Conservation (phyloP, 2,797 vertebrate species). For the Myotis daubentonii region DNA sequence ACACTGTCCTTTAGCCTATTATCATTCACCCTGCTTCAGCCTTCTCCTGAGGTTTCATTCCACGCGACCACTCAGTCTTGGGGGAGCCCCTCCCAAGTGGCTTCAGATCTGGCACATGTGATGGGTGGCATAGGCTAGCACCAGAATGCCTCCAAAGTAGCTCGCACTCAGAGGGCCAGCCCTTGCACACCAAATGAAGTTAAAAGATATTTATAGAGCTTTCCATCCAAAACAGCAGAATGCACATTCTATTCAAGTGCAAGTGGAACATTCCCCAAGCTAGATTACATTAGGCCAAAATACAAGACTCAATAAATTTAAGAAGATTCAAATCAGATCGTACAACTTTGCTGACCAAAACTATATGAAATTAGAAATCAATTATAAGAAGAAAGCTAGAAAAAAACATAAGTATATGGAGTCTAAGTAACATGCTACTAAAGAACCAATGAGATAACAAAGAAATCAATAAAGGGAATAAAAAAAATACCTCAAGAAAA, state of each 20-base stretch:
- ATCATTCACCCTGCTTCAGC: not conserved
- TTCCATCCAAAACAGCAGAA: not conserved
- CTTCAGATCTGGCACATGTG: not conserved
- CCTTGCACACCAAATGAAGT: not conserved
- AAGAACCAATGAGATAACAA: not conserved
- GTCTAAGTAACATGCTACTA: not conserved
- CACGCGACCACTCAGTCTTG: too few species aligned
- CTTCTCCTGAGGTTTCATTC: not conserved
- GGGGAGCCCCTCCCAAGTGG: not conserved
- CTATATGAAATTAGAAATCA: not conserved
- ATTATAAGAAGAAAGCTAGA: not conserved
- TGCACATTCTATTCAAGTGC: not conserved
- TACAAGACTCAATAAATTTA: not conserved
- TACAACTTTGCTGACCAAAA: not conserved
- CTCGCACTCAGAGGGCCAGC: not conserved
- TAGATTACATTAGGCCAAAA: not conserved
- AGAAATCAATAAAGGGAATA: not conserved
- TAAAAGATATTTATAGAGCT: not conserved
- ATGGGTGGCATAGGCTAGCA: too few species aligned
- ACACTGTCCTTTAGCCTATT: not conserved
- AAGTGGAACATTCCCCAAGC: not conserved
- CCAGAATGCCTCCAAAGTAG: not conserved
- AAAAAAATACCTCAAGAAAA: not conserved
- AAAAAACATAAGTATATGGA: not conserved
- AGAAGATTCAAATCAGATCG: not conserved